Conservation (phyloP, 2,113 vertebrate species). For the Coturnix japonica region DNA sequence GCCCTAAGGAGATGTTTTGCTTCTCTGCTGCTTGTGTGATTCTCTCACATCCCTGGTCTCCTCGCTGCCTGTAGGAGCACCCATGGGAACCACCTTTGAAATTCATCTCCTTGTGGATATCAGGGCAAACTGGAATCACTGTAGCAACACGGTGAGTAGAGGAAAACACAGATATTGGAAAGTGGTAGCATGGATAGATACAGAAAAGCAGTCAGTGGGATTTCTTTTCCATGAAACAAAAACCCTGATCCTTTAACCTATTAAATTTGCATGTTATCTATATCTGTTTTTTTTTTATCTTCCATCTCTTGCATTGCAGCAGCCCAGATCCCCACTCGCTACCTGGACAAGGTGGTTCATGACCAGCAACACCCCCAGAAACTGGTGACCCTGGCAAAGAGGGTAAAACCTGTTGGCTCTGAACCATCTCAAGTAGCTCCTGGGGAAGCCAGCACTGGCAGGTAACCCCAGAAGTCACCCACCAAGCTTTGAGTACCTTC, state of each 20-base stretch:
- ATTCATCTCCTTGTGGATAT: background rate
- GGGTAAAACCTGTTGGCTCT: background rate
- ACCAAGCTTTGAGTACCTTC: background rate
- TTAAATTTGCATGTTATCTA: background rate
- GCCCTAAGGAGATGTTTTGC: background rate
- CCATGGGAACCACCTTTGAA: background rate
- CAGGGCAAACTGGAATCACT: background rate
- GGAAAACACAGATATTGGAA: background rate
- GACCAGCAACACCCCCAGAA: background rate
- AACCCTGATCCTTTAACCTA: background rate
- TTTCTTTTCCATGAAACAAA: background rate
- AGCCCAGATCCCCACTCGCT: background rate
- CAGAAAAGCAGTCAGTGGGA: background rate
- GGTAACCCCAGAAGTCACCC: background rate
- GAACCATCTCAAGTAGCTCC: background rate
- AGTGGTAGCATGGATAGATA: background rate
- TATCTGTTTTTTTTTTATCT: background rate
- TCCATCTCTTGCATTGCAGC: background rate
- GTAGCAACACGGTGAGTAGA: background rate
- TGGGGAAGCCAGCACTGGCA: background rate
- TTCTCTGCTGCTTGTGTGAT: background rate
- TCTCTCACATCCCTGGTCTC: background rate
- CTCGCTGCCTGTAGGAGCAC: fast-evolving
- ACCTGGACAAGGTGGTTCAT: background rate
- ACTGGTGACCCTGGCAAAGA: background rate